phyloP scores from a whole-genome alignment of 2,888 invertebrate species.

The Rapana venosa region DNA sequence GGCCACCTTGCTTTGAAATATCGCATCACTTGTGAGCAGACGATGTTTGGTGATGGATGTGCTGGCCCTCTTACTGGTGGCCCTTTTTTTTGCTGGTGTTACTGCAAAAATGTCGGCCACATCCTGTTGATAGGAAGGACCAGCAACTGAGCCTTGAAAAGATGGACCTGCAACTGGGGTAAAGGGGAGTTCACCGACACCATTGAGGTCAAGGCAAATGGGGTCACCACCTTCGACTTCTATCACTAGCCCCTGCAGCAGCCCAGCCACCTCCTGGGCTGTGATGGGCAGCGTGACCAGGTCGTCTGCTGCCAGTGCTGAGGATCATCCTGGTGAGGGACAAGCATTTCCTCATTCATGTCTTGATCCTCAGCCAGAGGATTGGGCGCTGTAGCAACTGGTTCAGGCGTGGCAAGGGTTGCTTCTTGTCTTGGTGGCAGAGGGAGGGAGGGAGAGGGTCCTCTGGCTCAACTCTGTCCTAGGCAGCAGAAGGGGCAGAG shows the following conservation, averaged over 20 bases:
- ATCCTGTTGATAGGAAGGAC: neutral
- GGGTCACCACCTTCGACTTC: neutral
- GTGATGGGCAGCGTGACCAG: neutral
- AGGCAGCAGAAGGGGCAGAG: slow-evolving; percentile 39
- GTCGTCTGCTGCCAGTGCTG: neutral
- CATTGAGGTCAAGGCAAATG: neutral
- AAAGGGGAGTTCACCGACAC: neutral
- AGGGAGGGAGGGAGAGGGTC: neutral
- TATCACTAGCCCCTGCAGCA: neutral
- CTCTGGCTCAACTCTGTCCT: neutral
- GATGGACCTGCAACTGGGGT: too few species aligned
- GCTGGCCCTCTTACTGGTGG: neutral
- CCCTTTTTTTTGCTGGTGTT: neutral
- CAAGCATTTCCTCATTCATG: neutral
- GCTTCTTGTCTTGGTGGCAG: neutral
- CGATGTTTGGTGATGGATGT: neutral
- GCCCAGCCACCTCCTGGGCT: slow-evolving; percentile 10
- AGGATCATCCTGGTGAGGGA: slow-evolving; percentile 6
- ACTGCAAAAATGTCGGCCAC: neutral
- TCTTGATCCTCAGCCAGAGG: slow-evolving; percentile 14
- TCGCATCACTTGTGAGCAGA: neutral
- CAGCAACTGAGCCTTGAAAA: too few species aligned
- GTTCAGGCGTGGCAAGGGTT: neutral
- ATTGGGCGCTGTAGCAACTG: neutral
- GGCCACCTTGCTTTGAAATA: neutral